Conservation (phyloP, 2,797 vertebrate genomes). For the Trichosurus vulpecula region DNA sequence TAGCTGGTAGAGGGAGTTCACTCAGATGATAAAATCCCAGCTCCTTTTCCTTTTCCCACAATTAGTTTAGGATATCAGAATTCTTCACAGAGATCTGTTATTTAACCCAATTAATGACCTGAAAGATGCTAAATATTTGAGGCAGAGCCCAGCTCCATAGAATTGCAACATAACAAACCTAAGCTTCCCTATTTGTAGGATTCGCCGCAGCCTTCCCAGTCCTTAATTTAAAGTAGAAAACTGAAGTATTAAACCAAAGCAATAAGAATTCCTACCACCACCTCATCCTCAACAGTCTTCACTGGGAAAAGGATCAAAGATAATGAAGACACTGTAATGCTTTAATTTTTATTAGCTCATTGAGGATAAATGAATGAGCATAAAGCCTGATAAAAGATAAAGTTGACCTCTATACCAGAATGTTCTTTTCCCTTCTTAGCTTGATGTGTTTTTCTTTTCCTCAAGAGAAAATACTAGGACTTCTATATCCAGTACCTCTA, state of each 20-base stretch:
- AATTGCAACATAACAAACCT: constrained; percentile 25
- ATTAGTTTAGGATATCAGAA: neutral
- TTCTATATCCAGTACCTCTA: neutral
- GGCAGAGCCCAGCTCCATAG: constrained; percentile 32
- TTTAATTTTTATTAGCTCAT: neutral
- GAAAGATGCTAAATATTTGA: neutral
- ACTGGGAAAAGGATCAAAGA: constrained; percentile 31
- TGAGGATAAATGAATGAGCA: neutral
- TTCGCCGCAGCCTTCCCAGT: neutral
- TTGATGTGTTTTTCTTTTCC: neutral
- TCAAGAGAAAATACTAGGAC: neutral
- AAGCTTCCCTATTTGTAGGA: constrained; percentile 41
- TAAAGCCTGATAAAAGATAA: constrained; percentile 9
- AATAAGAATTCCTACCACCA: neutral
- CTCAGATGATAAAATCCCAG: neutral
- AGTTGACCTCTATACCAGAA: neutral
- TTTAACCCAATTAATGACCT: neutral
- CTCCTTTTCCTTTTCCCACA: neutral
- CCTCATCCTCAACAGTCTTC: neutral
- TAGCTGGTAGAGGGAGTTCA: neutral
- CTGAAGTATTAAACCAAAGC: constrained; percentile 45
- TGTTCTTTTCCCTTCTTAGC: neutral
- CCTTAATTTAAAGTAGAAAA: constrained; percentile 63
- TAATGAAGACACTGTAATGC: constrained; percentile 31
- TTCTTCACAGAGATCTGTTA: neutral